Base-by-base conservation (phyloP, 2,113 vertebrate genomes). In the Morone saxatilis region DNA sequence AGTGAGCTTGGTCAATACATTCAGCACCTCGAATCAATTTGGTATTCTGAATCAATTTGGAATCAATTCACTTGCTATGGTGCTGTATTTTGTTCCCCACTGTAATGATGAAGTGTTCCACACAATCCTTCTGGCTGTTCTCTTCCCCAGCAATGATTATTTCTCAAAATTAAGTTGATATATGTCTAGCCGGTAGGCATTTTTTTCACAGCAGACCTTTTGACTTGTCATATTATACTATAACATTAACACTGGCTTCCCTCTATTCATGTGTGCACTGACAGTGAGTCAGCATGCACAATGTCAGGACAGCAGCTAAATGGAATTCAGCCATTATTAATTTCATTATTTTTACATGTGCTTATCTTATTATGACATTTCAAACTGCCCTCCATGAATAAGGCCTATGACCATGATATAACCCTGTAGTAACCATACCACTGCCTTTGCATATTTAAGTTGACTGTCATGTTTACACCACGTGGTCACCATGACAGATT, bases 11-110 rank as follows among this genome's bases (percentile, higher is more conserved):
- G 36, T 79, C 77, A 75, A 71, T 78, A 77, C 31, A 65, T 71
- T 60, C 22, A 83, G 71, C 61, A 38, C 38, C 70, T 68, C 20
- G 5, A 75, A 76, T 71, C 54, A 76, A 62, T 86, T 87, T 76
- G 51, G 43, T 43, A 76, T 87, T 87, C 50, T 76, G 50, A 75
- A 77, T 67, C n/a, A 20, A 65, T 78, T 77, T 77, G 50, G 17
- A 17, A 78, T 86, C 13, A 73, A n/a, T 88, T 71, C 51, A 77
- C 36, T 48, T 82, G 22, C 13, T 36, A 22, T 19, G 16, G 6
- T 13, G 45, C 16, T 57, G 48, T 67, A 19, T 54, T 76, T 65
- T 76, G 6, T 65, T 53, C 60, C 17, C 61, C 12, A 41, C 25
- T 80, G 47, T 66, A 45, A 31, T 22, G 69, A 78, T 77, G 16